phyloP scores from a whole-genome alignment of 2,113 vertebrate genomes.

The Dromiciops gliroides region DNA sequence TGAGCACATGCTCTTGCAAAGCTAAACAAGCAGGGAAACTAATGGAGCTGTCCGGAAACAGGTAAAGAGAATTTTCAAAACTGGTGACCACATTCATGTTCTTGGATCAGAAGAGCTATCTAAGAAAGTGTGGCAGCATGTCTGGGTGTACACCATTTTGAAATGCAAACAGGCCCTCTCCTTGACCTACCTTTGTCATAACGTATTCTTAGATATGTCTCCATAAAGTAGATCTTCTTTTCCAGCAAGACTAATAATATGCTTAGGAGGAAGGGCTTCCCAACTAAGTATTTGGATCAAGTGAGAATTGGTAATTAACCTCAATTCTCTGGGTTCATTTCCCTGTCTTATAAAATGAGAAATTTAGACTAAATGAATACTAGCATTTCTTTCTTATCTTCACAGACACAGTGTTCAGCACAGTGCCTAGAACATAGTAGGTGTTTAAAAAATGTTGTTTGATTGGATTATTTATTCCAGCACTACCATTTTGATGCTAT shows the following conservation, averaged over 20 bases:
- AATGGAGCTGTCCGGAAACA: neutral
- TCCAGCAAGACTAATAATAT: neutral
- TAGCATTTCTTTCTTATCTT: neutral
- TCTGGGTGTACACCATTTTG: neutral
- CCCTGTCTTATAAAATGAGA: neutral
- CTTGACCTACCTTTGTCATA: neutral
- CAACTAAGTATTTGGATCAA: neutral
- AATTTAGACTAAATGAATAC: neutral
- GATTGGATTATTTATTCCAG: neutral
- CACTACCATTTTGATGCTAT: neutral
- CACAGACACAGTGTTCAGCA: neutral
- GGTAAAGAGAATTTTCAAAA: neutral
- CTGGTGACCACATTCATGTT: neutral
- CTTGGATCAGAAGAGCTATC: neutral
- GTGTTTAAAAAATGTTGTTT: neutral
- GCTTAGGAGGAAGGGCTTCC: neutral
- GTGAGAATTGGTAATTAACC: neutral
- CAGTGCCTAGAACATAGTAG: neutral
- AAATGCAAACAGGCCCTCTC: neutral
- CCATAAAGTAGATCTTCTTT: neutral
- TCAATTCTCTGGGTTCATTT: neutral
- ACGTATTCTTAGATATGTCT: neutral
- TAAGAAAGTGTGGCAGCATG: neutral
- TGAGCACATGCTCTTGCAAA: neutral
- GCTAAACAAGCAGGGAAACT: neutral